These are phyloP conservation scores for Nezara viridula DNA, from an alignment of 2,888 invertebrate genomes.

Conservation along the genomic window DNA sequence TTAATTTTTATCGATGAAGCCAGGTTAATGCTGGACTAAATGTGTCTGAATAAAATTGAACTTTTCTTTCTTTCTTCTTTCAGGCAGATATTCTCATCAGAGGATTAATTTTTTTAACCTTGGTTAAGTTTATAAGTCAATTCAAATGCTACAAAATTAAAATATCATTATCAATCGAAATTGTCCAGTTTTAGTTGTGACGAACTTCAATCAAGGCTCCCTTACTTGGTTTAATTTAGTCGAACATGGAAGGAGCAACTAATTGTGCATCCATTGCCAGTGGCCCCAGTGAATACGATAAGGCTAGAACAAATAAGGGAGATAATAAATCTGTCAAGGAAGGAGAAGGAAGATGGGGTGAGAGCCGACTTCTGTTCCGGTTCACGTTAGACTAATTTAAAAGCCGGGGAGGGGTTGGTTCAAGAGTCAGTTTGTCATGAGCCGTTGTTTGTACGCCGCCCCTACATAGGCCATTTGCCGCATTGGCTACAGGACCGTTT, in stretches of 20 bases:
- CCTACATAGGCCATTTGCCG: conserved; percentile 58
- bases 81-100: too few species aligned
- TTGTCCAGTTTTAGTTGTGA: not conserved
- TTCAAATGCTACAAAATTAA: too few species aligned
- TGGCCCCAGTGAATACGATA: conserved; percentile 7
- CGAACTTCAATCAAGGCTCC: not conserved
- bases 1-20: too few species aligned
- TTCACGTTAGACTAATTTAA: conserved; percentile 56
- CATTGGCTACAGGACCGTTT: conserved; percentile 56
- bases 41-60: too few species aligned
- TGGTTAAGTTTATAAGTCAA: too few species aligned
- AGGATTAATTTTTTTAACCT: too few species aligned
- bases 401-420: conserved; percentile 53
- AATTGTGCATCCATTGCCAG: conserved; percentile 23
- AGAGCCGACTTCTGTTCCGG: conserved; percentile 49
- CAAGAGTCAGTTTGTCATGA: conserved; percentile 56
- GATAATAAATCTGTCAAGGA: conserved; percentile 48
- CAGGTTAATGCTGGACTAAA: too few species aligned
- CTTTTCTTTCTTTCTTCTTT: too few species aligned
- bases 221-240: not conserved
- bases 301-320: conserved; percentile 48
- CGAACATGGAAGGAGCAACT: not conserved
- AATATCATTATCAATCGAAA: not conserved
- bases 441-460: conserved; percentile 54
- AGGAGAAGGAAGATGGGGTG: conserved; percentile 49